These are phyloP conservation scores for Lepidocolaptes lacrymiger DNA, from an alignment of 2,797 vertebrate genomes.

Conservation along the genomic window DNA sequence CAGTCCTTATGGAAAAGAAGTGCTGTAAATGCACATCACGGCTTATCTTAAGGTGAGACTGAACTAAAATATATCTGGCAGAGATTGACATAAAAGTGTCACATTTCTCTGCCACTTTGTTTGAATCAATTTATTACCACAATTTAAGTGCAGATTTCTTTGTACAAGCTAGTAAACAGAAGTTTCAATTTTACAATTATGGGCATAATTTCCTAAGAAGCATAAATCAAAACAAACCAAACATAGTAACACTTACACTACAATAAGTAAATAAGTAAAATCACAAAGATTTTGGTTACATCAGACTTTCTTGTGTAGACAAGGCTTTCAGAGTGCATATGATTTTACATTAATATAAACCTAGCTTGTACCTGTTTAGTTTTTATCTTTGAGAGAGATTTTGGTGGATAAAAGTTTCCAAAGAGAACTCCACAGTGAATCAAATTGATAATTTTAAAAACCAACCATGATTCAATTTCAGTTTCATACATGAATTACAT, in stretches of 20 bases:
- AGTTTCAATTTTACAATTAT: neutral
- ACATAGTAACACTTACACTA: neutral
- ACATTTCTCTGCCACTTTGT: neutral
- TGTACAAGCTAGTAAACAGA: neutral
- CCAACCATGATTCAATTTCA: neutral
- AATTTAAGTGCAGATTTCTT: neutral
- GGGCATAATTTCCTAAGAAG: neutral
- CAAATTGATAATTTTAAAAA: neutral
- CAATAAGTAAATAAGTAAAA: neutral
- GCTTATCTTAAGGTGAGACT: neutral
- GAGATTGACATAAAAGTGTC: neutral
- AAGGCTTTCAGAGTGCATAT: neutral
- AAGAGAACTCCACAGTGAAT: neutral
- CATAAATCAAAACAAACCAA: neutral
- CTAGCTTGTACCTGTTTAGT: neutral
- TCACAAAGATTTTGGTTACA: neutral
- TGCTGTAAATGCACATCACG: neutral
- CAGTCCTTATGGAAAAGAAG: neutral
- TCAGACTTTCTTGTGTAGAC: neutral
- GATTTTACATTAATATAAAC: neutral
- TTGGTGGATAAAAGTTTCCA: neutral
- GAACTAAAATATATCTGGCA: neutral
- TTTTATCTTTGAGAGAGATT: neutral
- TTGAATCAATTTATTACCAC: neutral
- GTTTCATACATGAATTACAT: neutral